Evolutionary conservation across 2,888 invertebrate species (phyloP).

Genomic region (Mechanitis mazaeus): DNA sequence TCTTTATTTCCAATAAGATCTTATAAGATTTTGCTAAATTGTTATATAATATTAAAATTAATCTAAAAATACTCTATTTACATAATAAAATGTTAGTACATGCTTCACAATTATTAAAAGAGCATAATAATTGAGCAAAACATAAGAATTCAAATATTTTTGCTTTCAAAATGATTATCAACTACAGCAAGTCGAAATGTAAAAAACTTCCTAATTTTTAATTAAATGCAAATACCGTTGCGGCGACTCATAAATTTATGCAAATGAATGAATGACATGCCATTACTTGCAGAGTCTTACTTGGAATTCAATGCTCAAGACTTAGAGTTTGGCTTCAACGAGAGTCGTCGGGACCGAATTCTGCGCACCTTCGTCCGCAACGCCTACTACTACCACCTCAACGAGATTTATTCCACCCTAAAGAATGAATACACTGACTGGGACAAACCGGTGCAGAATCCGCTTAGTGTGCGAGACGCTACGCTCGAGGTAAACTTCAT

Average conservation of each 20-base stretch:
- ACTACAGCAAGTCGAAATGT: conserved; percentile 17
- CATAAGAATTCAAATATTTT: too few relatives aligned
- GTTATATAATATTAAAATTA: too few relatives aligned
- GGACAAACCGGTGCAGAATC: conserved; percentile 92
- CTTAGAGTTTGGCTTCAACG: conserved; percentile 94
- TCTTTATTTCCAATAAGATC: too few relatives aligned
- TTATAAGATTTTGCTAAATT: too few relatives aligned
- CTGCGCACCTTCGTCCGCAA: conserved; percentile 95
- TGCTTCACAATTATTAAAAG: too few relatives aligned
- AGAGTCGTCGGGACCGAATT: conserved; percentile 89
- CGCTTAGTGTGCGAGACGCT: conserved; percentile 89
- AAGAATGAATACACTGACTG: conserved; percentile 98
- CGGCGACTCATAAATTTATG: conserved; percentile 47
- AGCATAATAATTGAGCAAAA: too few relatives aligned
- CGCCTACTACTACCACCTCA: conserved; percentile 95
- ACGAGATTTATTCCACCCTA: conserved; percentile 95
- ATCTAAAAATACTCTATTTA: too few relatives aligned
- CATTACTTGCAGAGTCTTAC: conserved; percentile 82
- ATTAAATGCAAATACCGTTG: conserved; percentile 37
- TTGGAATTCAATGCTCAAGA: conserved; percentile 88
- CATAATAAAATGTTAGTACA: too few relatives aligned
- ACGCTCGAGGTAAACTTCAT: conserved; percentile 79
- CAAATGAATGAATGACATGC: conserved; percentile 53
- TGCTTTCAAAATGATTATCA: too few relatives aligned
- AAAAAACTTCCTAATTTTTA: conserved; percentile 30